Base-by-base conservation (phyloP, 2,113 vertebrate species). In the Symphodus melops region DNA sequence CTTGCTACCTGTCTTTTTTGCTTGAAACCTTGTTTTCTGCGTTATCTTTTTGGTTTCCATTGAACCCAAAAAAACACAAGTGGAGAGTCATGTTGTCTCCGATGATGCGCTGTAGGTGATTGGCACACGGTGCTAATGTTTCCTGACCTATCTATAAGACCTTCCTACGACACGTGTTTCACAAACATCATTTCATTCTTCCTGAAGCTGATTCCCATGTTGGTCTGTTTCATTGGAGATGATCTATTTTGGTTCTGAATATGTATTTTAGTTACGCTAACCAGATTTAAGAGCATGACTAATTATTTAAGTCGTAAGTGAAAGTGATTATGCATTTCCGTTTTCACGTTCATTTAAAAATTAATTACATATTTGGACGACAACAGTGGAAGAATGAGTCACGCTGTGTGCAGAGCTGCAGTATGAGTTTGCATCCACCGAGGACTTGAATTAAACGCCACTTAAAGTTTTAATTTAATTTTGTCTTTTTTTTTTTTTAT, bases 201-300 rank as follows among this genome's bases (percentile, higher is more conserved):
- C 68, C 66, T 36, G 55, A 61, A 13, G 16, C 65, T 20, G 28
- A 2, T n/a, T 52, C 71, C 65, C 3, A 52, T 76, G 39, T 82
- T 76, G 48, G 37, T 81, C 49, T 77, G 13, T 52, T 67, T n/a
- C n/a, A n/a, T n/a, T n/a, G n/a, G 60, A 36, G 46, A 60, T 9
- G 0, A 60, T 83, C 28, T 66, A 36, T 46, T 72, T 81, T 57
- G 71, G 36, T 58, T 28, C 51, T 63, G 53, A 66, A 68, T 74
- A 48, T 64, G 76, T 62, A 71, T 76, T 82, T 86, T 49, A 82
- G 63, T 72, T 67, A 81, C 70, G 58, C 54, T 68, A 56, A 86
- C 73, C 63, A 75, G 79, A 86, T 71, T 84, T 83, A 73, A 59
- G 53, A 74, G 76, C 79, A 49, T 66, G 72, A 81, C 74, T 74